Conservation (phyloP, 2,888 invertebrate species). For the Pristionchus fissidentatus region DNA sequence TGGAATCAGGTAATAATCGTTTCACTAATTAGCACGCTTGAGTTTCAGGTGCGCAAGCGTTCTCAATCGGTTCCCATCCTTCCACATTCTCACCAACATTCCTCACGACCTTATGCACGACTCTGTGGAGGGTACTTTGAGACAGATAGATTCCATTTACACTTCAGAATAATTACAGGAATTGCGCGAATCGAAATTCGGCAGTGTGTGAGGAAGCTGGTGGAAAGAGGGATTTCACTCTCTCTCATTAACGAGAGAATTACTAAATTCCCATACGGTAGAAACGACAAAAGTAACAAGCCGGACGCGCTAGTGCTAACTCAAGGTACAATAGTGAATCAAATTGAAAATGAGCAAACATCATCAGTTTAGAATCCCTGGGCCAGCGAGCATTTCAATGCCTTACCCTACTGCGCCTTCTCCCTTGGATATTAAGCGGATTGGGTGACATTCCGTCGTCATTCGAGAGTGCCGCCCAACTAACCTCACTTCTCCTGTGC, state of each 20-base stretch:
- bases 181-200: not conserved
- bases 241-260: not conserved
- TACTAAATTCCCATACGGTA: not conserved
- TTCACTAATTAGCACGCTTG: not conserved
- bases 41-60: not conserved
- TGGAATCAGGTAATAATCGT: not conserved
- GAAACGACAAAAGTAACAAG: not conserved
- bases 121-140: not conserved
- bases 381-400: not conserved
- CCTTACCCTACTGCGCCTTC: not conserved
- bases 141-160: not conserved
- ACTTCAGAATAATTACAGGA: not conserved
- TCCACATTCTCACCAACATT: not conserved
- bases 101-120: conserved; percentile 4
- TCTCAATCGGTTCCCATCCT: not conserved
- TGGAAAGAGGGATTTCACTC: not conserved
- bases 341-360: not conserved
- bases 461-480: not conserved
- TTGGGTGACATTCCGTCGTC: not conserved
- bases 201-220: not conserved
- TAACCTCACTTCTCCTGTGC: not conserved
- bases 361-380: not conserved
- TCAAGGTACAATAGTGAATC: not conserved
- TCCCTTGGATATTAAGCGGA: not conserved
- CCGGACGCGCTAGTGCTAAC: not conserved